Base-by-base conservation (phyloP, 2,888 invertebrate genomes). In the Drosophila emarginata region DNA sequence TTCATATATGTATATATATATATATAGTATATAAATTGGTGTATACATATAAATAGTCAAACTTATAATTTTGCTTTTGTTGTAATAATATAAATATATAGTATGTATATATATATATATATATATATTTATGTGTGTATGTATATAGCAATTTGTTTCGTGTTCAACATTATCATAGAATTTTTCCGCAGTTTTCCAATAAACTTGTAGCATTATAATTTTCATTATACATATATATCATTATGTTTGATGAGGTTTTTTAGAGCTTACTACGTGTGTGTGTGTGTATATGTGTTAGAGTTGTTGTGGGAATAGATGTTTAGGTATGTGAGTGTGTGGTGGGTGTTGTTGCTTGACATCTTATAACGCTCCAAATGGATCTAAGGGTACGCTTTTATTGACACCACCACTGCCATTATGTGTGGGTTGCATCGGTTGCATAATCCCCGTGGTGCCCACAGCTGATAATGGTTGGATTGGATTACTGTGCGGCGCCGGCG, bases 331-430 rank as follows among this genome's bases (percentile, higher is more conserved):
- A 40, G 58, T 51, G 61, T 59, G 54, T 60, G 65, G 57, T 39
- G 45, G 45, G 45, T 45, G 45, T 18, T 45, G 18, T 45, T 21
- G 40, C 23, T 21, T 21, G 53, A 21, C 69, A 68, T 74, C 83
- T 92, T 92, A 92, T 91, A 92, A 91, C 85, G 93, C 93, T 86
- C 93, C 93, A 87, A 93, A 93, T 71, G 93, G 93, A 92, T 93
- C 93, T 74, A 93, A 90, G 82, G 93, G 93, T 72, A 93, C 92
- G 86, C 91, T 92, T 89, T 93, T 93, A 90, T 91, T 90, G 89
- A 79, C 79, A 53, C 90, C 90, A 45, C 45, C 45, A 45, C 45
- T 45, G 21, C 45, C 45, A 75, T 89, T 89, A 71, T 88, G 89
- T 72, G 89, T 87, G 67, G 87, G 74, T 65, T 78, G 74, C 77